These are phyloP conservation scores for Andrena marginata DNA, from an alignment of 2,888 invertebrate species.

Conservation along the genomic window DNA sequence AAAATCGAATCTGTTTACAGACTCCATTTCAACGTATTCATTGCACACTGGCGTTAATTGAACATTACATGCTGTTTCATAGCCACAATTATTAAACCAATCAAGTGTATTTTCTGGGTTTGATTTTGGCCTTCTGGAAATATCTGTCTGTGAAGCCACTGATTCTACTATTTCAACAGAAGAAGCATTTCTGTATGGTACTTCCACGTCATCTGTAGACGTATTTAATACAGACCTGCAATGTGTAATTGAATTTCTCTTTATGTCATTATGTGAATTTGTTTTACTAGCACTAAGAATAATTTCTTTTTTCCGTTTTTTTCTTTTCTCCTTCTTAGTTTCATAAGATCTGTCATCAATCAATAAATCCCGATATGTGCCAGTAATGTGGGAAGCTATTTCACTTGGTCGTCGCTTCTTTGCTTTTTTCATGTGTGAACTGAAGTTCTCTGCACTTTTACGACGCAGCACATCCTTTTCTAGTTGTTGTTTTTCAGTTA, in stretches of 20 bases:
- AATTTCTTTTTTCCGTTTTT: constrained; percentile 85
- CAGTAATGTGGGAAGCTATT: constrained; percentile 85
- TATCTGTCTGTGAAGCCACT: constrained; percentile 43
- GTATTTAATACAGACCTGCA: constrained; percentile 60
- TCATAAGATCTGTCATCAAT: constrained; percentile 86
- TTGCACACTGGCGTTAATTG: background rate
- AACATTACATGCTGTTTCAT: constrained; percentile 22
- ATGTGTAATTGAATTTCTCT: constrained; percentile 39
- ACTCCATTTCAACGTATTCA: constrained; percentile 10
- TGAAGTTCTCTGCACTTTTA: constrained; percentile 66
- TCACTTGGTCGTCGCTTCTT: constrained; percentile 91
- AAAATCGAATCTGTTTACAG: constrained; percentile 19
- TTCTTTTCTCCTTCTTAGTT: constrained; percentile 84
- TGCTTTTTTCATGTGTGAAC: constrained; percentile 84
- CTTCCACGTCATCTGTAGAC: constrained; percentile 52
- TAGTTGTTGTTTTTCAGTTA: constrained; percentile 83
- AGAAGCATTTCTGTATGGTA: constrained; percentile 75
- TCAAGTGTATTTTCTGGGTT: constrained; percentile 69
- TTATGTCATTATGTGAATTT: constrained; percentile 59
- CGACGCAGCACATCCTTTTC: constrained; percentile 69
- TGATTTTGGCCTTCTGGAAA: constrained; percentile 71
- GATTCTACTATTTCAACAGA: constrained; percentile 71
- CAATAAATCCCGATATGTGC: constrained; percentile 87
- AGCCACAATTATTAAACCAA: constrained; percentile 61
- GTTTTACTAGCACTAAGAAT: constrained; percentile 46